Percentiles rank a stretch among this genome's conserved stretches.
These are phyloP conservation scores for Cynoglossus semilaevis DNA, from an alignment of 2,113 vertebrate species.

Conservation along the genomic window DNA sequence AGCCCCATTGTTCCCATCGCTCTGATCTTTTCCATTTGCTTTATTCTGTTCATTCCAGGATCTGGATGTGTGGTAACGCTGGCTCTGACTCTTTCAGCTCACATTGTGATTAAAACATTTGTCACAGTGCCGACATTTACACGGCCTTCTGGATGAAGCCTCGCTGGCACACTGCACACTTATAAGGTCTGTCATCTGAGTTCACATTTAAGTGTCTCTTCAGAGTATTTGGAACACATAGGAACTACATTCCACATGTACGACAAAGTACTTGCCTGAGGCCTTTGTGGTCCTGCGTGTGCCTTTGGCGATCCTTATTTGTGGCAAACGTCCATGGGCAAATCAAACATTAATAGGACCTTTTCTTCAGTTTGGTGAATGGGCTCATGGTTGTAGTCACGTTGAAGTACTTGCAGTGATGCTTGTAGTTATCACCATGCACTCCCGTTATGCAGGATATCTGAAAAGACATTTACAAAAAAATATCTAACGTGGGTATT, in stretches of 20 bases:
- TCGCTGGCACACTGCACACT: slow-evolving; percentile 52
- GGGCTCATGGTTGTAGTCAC: slow-evolving; percentile 33
- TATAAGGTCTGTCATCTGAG: slow-evolving; percentile 41
- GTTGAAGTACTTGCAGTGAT: slow-evolving; percentile 56
- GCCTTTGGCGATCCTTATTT: slow-evolving; percentile 21
- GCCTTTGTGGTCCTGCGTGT: slow-evolving; percentile 42
- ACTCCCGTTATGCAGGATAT: slow-evolving; percentile 43
- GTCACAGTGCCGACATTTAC: slow-evolving; percentile 54
- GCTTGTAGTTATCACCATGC: slow-evolving; percentile 43
- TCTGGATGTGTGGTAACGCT: slow-evolving; percentile 28
- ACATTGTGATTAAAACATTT: slow-evolving; percentile 67
- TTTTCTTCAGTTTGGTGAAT: slow-evolving; percentile 22
- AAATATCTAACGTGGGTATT: too few relatives aligned
- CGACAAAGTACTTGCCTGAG: slow-evolving; percentile 34
- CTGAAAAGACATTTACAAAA: too few relatives aligned
- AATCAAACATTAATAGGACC: slow-evolving; percentile 54
- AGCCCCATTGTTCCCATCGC: not conserved
- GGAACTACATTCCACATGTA: slow-evolving; percentile 46
- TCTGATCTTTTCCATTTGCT: not conserved
- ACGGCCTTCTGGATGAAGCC: slow-evolving; percentile 60
- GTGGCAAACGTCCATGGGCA: slow-evolving; percentile 41
- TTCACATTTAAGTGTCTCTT: slow-evolving; percentile 50
- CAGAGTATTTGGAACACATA: not conserved
- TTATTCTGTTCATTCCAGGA: not conserved
- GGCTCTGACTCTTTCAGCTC: slow-evolving; percentile 57